These are phyloP conservation scores for Drosophila teissieri DNA, from an alignment of 1,140 invertebrate species.

Conservation along the genomic window DNA sequence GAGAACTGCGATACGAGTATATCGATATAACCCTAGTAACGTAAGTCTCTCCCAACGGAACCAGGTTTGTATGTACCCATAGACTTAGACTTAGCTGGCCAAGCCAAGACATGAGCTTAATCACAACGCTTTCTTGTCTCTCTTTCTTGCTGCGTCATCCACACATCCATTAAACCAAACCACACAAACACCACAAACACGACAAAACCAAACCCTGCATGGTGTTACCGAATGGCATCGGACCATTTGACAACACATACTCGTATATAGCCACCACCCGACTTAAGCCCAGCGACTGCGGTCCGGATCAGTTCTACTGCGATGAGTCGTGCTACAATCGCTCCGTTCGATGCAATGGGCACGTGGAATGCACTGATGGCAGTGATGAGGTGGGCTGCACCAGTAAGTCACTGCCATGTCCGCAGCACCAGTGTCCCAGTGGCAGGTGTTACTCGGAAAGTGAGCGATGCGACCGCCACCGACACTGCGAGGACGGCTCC, in stretches of 20 bases:
- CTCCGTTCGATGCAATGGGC: constrained; percentile 85
- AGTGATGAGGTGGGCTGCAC: constrained; percentile 85
- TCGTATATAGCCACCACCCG: constrained; percentile 56
- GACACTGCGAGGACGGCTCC: constrained; percentile 87
- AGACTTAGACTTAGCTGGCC: constrained; percentile 2
- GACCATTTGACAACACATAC: too few relatives aligned
- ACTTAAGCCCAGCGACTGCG: constrained; percentile 84
- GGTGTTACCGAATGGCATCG: background rate
- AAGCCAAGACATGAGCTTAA: constrained; percentile 24
- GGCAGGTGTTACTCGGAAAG: constrained; percentile 72
- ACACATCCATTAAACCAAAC: constrained; percentile 11
- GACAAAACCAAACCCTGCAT: constrained; percentile 23
- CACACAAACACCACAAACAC: too few relatives aligned
- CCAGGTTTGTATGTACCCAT: constrained; percentile 30
- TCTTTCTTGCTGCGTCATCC: constrained; percentile 44
- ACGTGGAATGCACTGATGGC: constrained; percentile 85
- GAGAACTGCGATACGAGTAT: background rate
- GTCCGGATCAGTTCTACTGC: constrained; percentile 79
- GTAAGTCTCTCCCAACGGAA: constrained; percentile 14
- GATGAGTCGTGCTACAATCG: constrained; percentile 85
- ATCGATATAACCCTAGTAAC: constrained; percentile 1
- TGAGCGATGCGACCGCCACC: constrained; percentile 86
- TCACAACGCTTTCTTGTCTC: constrained; percentile 59
- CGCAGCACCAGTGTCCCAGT: constrained; percentile 74
- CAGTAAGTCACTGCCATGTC: constrained; percentile 51